Evolutionary conservation across 2,888 invertebrate genomes (phyloP).

Genomic region (Cosmia trapezina): DNA sequence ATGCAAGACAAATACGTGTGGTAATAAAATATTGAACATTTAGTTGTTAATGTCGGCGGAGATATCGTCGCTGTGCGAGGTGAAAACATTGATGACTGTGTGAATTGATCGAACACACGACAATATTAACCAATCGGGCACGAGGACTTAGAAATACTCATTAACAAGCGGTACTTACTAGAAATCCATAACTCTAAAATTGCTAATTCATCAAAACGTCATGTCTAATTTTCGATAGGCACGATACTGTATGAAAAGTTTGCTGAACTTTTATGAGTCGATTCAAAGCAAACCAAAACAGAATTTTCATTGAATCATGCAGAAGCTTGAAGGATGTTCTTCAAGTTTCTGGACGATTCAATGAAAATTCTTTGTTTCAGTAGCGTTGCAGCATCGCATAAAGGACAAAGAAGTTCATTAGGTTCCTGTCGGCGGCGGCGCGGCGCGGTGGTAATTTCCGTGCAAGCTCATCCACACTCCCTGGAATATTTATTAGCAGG

Average conservation of each 20-base stretch:
- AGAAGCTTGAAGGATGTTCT: too few species aligned
- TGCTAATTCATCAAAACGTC: slow-evolving; percentile 1
- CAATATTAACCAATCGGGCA: slow-evolving; percentile 49
- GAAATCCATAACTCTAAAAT: neutral
- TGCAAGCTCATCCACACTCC: slow-evolving; percentile 76
- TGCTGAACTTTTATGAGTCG: neutral
- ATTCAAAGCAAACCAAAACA: neutral
- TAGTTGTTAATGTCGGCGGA: slow-evolving; percentile 82
- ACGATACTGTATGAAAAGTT: neutral
- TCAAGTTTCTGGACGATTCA: slow-evolving; percentile 1
- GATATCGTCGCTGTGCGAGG: slow-evolving; percentile 77
- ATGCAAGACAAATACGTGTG: slow-evolving; percentile 83
- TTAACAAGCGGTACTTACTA: slow-evolving; percentile 1
- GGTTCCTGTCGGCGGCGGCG: slow-evolving; percentile 29
- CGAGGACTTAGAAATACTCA: slow-evolving; percentile 17
- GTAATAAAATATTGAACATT: slow-evolving; percentile 88
- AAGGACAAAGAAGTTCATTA: slow-evolving; percentile 64
- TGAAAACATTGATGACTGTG: slow-evolving; percentile 75
- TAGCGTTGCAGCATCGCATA: slow-evolving; percentile 21
- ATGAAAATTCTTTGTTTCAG: slow-evolving; percentile 13
- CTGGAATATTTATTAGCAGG: slow-evolving; percentile 89
- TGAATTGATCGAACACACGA: slow-evolving; percentile 64
- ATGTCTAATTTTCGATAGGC: neutral
- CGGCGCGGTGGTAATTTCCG: slow-evolving; percentile 75
- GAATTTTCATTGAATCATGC: slow-evolving; percentile 7